phyloP scores from a whole-genome alignment of 2,888 invertebrate genomes.

The Suillia variegata region DNA sequence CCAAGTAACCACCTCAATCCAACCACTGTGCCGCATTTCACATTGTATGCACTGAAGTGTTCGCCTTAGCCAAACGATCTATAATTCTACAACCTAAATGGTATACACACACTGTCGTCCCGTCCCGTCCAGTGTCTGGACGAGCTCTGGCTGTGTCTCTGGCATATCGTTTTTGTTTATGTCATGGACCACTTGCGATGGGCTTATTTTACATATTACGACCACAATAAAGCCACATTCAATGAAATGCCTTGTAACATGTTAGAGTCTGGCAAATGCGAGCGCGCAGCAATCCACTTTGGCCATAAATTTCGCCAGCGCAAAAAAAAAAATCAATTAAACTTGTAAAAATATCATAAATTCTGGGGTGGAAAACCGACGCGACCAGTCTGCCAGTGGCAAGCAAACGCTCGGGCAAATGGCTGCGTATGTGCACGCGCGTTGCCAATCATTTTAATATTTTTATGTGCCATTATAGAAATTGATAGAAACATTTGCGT shows the following conservation, averaged over 20 bases:
- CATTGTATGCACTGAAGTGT: too few relatives aligned
- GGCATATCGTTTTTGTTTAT: conserved; percentile 1
- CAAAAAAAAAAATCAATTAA: conserved; percentile 32
- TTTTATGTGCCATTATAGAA: background rate
- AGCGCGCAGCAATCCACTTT: conserved; percentile 6
- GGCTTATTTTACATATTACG: conserved; percentile 1
- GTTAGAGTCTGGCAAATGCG: too few relatives aligned
- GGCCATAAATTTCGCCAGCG: conserved; percentile 24
- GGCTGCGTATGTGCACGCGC: background rate
- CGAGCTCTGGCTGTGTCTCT: too few relatives aligned
- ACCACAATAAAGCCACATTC: background rate
- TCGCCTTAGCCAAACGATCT: conserved; percentile 13
- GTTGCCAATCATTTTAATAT: conserved; percentile 7
- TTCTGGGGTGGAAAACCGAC: conserved; percentile 25
- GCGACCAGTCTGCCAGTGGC: too few relatives aligned
- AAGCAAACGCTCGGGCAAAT: too few relatives aligned
- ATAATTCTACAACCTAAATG: conserved; percentile 11
- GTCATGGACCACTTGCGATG: background rate
- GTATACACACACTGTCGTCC: background rate
- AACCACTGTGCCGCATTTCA: too few relatives aligned
- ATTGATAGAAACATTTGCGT: background rate
- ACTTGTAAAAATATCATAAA: conserved; percentile 31
- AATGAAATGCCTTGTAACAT: too few relatives aligned
- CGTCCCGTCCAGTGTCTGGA: too few relatives aligned
- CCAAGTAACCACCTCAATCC: too few relatives aligned